Evolutionary conservation across 2,888 invertebrate species (phyloP).

Genomic region (Archips crataeganus): DNA sequence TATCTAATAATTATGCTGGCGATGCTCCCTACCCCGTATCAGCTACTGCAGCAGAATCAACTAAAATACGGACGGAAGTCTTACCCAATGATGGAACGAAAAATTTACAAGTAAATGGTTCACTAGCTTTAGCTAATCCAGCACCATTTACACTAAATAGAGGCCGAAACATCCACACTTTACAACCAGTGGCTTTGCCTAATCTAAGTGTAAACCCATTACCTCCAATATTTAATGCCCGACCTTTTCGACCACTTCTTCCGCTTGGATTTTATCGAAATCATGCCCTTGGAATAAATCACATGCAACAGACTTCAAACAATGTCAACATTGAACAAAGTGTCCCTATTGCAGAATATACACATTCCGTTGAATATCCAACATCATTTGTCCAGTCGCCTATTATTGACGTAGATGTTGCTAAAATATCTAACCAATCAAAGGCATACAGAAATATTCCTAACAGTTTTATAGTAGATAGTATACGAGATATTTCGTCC

Average conservation of each 20-base stretch:
- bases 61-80: constrained; percentile 74
- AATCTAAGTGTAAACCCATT: constrained; percentile 87
- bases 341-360: constrained; percentile 88
- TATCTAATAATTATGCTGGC: constrained; percentile 64
- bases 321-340: constrained; percentile 87
- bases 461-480: constrained; percentile 70
- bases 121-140: constrained; percentile 74
- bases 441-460: constrained; percentile 76
- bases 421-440: constrained; percentile 65
- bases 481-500: constrained; percentile 81
- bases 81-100: constrained; percentile 60
- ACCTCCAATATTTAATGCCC: constrained; percentile 87
- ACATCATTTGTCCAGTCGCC: constrained; percentile 90
- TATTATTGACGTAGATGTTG: constrained; percentile 85
- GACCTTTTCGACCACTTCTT: constrained; percentile 79
- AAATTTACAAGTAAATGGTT: constrained; percentile 59
- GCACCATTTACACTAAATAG: constrained; percentile 76
- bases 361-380: constrained; percentile 90
- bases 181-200: constrained; percentile 87
- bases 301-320: constrained; percentile 62
- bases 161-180: constrained; percentile 79
- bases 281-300: constrained; percentile 66
- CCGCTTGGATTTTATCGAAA: constrained; percentile 57
- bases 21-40: constrained; percentile 71
- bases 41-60: constrained; percentile 75